Percentiles rank a stretch among this genome's conserved stretches.
Conservation (phyloP, 2,888 invertebrate species). For the Apotomis capreana region DNA sequence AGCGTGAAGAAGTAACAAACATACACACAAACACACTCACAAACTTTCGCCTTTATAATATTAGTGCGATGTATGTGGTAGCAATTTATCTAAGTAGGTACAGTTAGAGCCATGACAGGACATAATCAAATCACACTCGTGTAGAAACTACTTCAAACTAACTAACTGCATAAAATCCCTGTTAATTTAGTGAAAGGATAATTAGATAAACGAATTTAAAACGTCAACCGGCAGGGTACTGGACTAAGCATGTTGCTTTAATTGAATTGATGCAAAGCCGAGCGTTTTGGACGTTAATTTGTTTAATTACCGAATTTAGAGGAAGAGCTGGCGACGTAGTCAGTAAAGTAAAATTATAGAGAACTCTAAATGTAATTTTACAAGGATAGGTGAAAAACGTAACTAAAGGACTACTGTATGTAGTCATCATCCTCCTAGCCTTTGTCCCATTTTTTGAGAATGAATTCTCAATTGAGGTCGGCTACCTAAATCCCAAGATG, state of each 20-base stretch:
- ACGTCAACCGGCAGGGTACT: conserved; percentile 11
- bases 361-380: no score
- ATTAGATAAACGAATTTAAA: conserved; percentile 28
- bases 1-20: no score
- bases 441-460: no score
- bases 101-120: not conserved
- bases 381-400: no score
- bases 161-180: conserved; percentile 18
- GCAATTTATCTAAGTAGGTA: not conserved
- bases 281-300: conserved; percentile 15
- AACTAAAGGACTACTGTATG: no score
- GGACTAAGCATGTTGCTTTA: conserved; percentile 17
- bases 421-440: no score
- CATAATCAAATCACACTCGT: conserved; percentile 10
- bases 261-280: conserved; percentile 20
- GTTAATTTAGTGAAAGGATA: conserved; percentile 23
- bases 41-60: no score
- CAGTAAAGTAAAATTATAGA: no score
- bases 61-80: no score
- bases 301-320: conserved; percentile 6
- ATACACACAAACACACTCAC: no score
- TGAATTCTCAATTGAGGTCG: no score
- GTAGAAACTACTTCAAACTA: conserved; percentile 11
- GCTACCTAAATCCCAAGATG: no score
- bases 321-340: not conserved